Evolutionary conservation across 1,140 invertebrate species (phyloP).

Genomic region (Hylaeus anthracinus): DNA sequence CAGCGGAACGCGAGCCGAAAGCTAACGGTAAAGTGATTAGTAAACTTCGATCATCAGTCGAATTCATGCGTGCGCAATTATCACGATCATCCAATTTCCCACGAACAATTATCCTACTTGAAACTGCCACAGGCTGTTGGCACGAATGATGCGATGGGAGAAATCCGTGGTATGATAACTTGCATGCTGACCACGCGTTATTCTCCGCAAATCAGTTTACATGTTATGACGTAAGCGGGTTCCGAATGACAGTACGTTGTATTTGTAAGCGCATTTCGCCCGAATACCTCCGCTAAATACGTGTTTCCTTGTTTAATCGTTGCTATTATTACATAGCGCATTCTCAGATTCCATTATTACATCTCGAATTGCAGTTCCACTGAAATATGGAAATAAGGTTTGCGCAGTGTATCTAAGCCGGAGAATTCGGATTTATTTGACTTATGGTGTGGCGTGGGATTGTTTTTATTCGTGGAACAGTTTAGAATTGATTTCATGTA

Average conservation of each 20-base stretch:
- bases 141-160: conserved; percentile 23
- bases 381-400: no score
- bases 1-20: not conserved
- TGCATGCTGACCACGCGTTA: conserved; percentile 12
- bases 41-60: not conserved
- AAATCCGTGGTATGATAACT: conserved; percentile 8
- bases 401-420: no score
- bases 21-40: not conserved
- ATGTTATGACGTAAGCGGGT: conserved; percentile 8
- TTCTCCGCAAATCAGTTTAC: conserved; percentile 22
- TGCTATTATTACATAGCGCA: not conserved
- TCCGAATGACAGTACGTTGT: not conserved
- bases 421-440: no score
- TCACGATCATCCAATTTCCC: conserved; percentile 26
- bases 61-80: conserved; percentile 9
- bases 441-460: no score
- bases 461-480: no score
- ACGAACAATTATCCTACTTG: conserved; percentile 23
- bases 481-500: no score
- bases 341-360: not conserved
- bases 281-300: not conserved
- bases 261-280: not conserved
- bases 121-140: conserved; percentile 21
- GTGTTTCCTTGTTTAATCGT: not conserved
- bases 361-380: not conserved